These are phyloP conservation scores for Myrmecobius fasciatus DNA, from an alignment of 2,113 vertebrate genomes.

Conservation along the genomic window DNA sequence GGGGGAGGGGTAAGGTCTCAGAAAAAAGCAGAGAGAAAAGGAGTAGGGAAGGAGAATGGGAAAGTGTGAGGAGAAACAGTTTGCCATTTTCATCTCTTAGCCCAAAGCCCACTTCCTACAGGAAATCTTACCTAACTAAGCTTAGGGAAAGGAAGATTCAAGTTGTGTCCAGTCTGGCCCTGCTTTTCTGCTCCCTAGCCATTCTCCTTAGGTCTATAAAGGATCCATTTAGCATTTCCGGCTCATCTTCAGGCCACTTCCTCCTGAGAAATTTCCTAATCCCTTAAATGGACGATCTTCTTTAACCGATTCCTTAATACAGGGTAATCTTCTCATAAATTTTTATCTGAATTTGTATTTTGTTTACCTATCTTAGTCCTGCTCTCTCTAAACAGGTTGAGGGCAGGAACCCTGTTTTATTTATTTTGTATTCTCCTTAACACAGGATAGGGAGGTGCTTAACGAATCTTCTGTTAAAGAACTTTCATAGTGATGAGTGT, in stretches of 20 bases:
- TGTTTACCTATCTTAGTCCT: not conserved
- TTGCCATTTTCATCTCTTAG: not conserved
- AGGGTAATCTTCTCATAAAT: not conserved
- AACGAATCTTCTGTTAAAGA: not conserved
- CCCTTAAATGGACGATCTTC: not conserved
- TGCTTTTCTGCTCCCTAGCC: not conserved
- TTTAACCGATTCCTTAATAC: not conserved
- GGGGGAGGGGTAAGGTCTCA: constrained; percentile 63
- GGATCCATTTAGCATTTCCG: not conserved
- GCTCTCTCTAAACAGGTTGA: not conserved
- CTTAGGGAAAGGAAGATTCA: not conserved
- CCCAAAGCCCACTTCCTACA: not conserved
- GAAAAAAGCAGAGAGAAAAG: not conserved
- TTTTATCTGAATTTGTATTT: not conserved
- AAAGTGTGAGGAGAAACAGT: not conserved
- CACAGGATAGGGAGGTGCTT: not conserved
- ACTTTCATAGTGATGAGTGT: no score
- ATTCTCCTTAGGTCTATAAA: not conserved
- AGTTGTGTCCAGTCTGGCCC: not conserved
- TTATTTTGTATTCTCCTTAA: not conserved
- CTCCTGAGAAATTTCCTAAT: not conserved
- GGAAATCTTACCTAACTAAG: not conserved
- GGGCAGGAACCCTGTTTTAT: not conserved
- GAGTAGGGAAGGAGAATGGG: not conserved
- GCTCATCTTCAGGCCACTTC: not conserved